These are phyloP conservation scores for Auanema freiburgensis DNA, from an alignment of 2,888 invertebrate genomes.

Conservation along the genomic window DNA sequence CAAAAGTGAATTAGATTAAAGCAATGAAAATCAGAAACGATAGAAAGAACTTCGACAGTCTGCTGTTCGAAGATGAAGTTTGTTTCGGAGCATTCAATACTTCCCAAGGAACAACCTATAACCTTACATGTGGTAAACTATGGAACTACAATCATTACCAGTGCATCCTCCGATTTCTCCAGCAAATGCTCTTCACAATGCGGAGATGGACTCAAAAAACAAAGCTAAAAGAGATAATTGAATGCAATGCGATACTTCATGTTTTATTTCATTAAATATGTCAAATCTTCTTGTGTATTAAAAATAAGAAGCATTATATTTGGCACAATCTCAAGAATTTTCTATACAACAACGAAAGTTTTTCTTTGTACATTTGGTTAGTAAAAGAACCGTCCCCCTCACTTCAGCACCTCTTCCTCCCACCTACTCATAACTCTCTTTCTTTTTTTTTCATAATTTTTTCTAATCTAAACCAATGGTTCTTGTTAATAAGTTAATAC, in stretches of 20 bases:
- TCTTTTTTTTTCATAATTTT: not conserved
- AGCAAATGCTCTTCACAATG: constrained; percentile 24
- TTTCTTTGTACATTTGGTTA: not conserved
- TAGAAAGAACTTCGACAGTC: too few relatives aligned
- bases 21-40: too few relatives aligned
- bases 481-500: constrained; percentile 36
- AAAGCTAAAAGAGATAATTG: constrained; percentile 15
- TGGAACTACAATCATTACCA: constrained; percentile 12
- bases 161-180: not conserved
- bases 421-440: too few relatives aligned
- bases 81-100: not conserved
- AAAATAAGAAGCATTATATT: not conserved
- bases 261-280: not conserved
- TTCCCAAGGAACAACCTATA: constrained; percentile 3
- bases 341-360: too few relatives aligned
- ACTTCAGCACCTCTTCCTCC: too few relatives aligned
- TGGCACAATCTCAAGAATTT: not conserved
- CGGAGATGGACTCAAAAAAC: constrained; percentile 19
- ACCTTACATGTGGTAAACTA: constrained; percentile 1
- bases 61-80: too few relatives aligned
- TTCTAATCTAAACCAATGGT: constrained; percentile 39
- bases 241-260: not conserved
- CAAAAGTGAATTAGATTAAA: too few relatives aligned
- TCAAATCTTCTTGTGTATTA: not conserved
- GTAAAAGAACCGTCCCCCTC: not conserved